Evolutionary conservation across 2,113 vertebrate species (phyloP), one percentile per base, ranked within the genome.

Genomic region (Dolichallabes microphthalmus): DNA sequence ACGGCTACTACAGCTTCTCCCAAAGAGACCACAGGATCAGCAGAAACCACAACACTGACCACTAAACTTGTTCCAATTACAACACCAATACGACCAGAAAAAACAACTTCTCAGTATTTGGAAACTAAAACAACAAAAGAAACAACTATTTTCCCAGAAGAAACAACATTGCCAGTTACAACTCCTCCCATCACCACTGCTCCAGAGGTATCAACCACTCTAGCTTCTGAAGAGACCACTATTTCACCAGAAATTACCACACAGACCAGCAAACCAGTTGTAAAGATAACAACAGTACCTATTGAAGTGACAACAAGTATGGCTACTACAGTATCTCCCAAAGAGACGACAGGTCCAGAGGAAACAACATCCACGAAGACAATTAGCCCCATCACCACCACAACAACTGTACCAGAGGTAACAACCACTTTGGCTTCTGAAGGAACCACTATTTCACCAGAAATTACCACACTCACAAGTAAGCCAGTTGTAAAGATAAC

Each of bases 11-110:
- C 25, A 55, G 1, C 68, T 20, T 45, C 52, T 0, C n/a, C 25
- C 25, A 27, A 83, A 71, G 66, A 74, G 15, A 86, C 86, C 35
- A 58, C 68, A 80, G 22, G 4, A 27, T 2, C 15, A 30, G 50
- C 6, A 57, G 61, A 66, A n/a, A 61, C 66, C 1, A 35, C 32
- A 35, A 35, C 32, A 35, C 1, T 35, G 32, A 35, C 2, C 32
- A 61, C 69, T 68, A 8, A 77, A 45, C 39, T 14, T 4, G 2
- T 73, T 13, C 22, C 71, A 74, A 50, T 35, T 50, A 35, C 25
- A 27, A 63, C 13, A 30, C 8, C 73, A 6, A 1, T 52, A 2
- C 12, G 2, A 32, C 55, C 19, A 75, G 73, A 75, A 75, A 22
- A 52, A 25, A 20, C 73, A 20, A 57, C 86, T 1, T 57, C 61